Conservation (phyloP, 2,113 vertebrate genomes). For the Myxocyprinus asiaticus region DNA sequence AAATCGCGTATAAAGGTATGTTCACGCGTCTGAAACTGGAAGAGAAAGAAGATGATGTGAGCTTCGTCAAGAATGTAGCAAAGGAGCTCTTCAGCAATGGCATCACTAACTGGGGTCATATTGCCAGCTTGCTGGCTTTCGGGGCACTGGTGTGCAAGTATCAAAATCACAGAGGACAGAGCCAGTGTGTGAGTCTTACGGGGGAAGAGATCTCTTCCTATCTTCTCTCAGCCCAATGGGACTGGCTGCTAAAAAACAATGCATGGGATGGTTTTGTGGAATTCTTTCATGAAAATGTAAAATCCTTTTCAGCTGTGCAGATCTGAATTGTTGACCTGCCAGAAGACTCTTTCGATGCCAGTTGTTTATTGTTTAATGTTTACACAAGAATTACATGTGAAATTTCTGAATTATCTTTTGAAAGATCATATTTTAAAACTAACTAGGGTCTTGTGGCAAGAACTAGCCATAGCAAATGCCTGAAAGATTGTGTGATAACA, state of each 20-base stretch:
- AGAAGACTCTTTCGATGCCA: background rate
- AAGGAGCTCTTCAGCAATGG: conserved; percentile 82
- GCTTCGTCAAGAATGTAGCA: conserved; percentile 73
- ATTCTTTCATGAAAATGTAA: conserved; percentile 77
- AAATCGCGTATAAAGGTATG: conserved; percentile 86
- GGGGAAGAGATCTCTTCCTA: conserved; percentile 79
- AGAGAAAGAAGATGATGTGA: conserved; percentile 68
- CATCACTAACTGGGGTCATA: conserved; percentile 90
- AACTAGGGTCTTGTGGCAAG: no score
- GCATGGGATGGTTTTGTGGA: conserved; percentile 93
- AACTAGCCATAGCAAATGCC: no score
- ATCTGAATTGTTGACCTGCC: background rate
- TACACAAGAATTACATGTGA: background rate
- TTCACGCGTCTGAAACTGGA: conserved; percentile 78
- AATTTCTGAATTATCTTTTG: background rate
- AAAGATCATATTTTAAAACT: no score
- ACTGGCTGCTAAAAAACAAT: conserved; percentile 88
- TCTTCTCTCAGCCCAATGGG: conserved; percentile 77
- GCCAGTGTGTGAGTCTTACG: conserved; percentile 74
- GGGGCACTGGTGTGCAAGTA: conserved; percentile 83
- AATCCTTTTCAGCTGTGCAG: background rate
- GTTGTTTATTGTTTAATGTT: background rate
- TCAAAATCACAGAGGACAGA: conserved; percentile 75
- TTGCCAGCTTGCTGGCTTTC: conserved; percentile 88
- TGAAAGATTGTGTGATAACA: no score